Evolutionary conservation across 2,797 vertebrate genomes (phyloP).

Genomic region (Amblyraja radiata): DNA sequence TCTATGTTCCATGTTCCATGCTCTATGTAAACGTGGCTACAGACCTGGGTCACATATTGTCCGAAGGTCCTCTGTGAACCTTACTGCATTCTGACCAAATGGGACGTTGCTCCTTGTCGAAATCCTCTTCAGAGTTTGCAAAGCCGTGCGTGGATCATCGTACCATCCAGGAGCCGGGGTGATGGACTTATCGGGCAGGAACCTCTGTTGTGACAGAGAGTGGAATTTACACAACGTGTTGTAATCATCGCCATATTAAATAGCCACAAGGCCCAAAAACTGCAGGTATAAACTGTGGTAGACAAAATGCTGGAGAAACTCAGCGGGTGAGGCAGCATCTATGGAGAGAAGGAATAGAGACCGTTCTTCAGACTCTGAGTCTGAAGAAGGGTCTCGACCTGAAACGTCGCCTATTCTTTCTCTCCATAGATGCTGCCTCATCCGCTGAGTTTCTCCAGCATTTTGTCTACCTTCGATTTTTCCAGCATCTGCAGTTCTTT

Average conservation of each 20-base stretch:
- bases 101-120: constrained; percentile 53
- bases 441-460: no score
- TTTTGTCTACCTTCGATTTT: no score
- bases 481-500: no score
- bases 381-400: no score
- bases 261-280: neutral
- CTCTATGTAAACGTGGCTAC: constrained; percentile 33
- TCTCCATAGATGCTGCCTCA: no score
- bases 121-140: constrained; percentile 58
- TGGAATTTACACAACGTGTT: constrained; percentile 41
- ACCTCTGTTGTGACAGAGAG: constrained; percentile 55
- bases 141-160: constrained; percentile 57
- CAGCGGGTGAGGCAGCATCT: no score
- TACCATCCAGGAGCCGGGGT: constrained; percentile 66
- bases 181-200: constrained; percentile 58
- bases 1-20: no score
- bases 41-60: constrained; percentile 57
- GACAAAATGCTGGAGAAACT: no score
- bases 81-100: constrained; percentile 60
- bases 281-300: neutral
- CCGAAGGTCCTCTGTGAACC: constrained; percentile 51
- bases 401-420: no score
- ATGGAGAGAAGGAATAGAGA: no score
- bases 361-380: no score
- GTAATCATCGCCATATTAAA: neutral